A percentile compares a stretch with the other conserved stretches of the same genome.
phyloP scores from a whole-genome alignment of 2,888 invertebrate genomes.

The Tipula unca region DNA sequence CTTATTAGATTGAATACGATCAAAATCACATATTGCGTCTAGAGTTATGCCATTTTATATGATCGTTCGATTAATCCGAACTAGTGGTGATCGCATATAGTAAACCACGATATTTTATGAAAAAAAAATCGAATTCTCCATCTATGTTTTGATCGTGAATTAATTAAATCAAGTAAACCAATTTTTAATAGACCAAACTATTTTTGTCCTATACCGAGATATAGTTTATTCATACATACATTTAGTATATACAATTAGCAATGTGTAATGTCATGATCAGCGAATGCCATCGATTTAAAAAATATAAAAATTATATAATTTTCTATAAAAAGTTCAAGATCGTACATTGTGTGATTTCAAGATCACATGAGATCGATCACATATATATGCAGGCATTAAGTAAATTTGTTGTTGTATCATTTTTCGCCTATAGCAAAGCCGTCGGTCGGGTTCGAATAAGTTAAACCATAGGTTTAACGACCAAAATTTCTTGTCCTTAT shows the following conservation, averaged over 20 bases:
- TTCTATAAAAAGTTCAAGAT: neutral
- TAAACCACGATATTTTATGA: too few species aligned
- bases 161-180: too few species aligned
- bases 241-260: too few species aligned
- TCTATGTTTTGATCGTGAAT: neutral
- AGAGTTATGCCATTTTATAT: too few species aligned
- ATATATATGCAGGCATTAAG: neutral
- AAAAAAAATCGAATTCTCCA: too few species aligned
- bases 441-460: neutral
- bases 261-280: slow-evolving; percentile 8
- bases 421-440: too few species aligned
- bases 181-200: neutral
- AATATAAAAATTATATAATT: neutral
- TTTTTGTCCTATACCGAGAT: neutral
- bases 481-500: neutral
- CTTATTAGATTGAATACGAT: too few species aligned
- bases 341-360: neutral
- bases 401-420: neutral
- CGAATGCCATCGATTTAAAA: neutral
- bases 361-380: neutral
- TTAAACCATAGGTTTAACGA: neutral
- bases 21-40: too few species aligned
- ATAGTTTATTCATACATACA: neutral
- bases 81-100: neutral
- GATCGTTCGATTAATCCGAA: too few species aligned